These are phyloP conservation scores for Cataglyphis livida DNA, from an alignment of 2,888 invertebrate genomes.

Conservation along the genomic window DNA sequence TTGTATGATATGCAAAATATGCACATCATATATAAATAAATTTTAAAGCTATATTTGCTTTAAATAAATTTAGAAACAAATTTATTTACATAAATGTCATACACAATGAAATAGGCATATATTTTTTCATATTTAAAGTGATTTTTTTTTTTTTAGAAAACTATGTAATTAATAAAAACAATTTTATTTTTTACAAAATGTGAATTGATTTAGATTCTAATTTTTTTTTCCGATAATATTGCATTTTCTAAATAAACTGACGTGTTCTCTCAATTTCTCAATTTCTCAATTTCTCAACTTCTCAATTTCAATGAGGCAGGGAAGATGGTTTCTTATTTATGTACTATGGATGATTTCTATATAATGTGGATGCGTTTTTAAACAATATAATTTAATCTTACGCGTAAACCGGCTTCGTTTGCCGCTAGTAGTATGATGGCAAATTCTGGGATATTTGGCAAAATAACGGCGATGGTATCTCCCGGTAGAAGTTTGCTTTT, in stretches of 20 bases:
- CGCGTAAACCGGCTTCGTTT: slow-evolving; percentile 74
- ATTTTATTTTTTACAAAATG: neutral
- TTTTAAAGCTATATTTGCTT: neutral
- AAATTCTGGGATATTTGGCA: slow-evolving; percentile 83
- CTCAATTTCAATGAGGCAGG: neutral
- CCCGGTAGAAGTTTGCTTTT: slow-evolving; percentile 78
- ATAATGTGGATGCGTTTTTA: neutral
- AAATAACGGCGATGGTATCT: slow-evolving; percentile 79
- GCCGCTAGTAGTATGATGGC: slow-evolving; percentile 72
- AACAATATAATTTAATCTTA: slow-evolving; percentile 59
- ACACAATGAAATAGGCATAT: neutral
- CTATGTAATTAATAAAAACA: neutral
- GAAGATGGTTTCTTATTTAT: neutral
- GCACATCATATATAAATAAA: neutral
- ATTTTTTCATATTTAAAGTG: neutral
- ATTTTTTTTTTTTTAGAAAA: neutral
- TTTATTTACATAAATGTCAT: neutral
- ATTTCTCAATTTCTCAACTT: too few species aligned
- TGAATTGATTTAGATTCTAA: neutral
- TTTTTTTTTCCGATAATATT: neutral
- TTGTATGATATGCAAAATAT: neutral
- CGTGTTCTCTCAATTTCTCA: neutral
- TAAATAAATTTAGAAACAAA: neutral
- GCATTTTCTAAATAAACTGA: neutral
- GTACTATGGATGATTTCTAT: neutral